These are phyloP conservation scores for Ormyrus thymus DNA, from an alignment of 2,888 invertebrate species.

Conservation along the genomic window DNA sequence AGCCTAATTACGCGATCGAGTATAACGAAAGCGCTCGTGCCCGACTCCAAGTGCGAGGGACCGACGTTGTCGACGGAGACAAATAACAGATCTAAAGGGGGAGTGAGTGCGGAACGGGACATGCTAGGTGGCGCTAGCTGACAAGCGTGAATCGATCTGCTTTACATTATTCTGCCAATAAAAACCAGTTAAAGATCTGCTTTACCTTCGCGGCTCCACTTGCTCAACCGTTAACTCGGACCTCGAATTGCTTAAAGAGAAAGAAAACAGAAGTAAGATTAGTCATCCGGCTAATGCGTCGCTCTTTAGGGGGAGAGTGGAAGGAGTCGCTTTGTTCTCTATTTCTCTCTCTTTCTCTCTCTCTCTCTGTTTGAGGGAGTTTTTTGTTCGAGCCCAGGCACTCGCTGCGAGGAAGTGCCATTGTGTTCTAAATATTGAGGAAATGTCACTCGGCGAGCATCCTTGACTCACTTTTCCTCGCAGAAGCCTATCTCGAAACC, in stretches of 20 bases:
- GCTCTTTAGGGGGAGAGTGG: background rate
- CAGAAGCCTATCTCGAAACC: constrained; percentile 57
- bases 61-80: constrained; percentile 32
- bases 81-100: background rate
- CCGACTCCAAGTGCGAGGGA: background rate
- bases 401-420: background rate
- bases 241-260: constrained; percentile 67
- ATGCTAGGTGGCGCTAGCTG: constrained; percentile 64
- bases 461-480: constrained; percentile 63
- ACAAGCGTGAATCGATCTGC: constrained; percentile 44
- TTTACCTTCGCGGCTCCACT: constrained; percentile 73
- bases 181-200: too few species aligned
- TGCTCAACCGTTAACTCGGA: constrained; percentile 71
- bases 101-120: constrained; percentile 1
- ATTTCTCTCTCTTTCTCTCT: too few species aligned
- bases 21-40: too few species aligned
- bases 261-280: constrained; percentile 60
- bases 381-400: background rate
- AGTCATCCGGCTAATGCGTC: constrained; percentile 23
- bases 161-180: too few species aligned
- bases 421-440: constrained; percentile 1
- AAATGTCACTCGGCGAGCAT: constrained; percentile 52
- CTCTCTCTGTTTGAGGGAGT: background rate
- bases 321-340: too few species aligned
- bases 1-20: too few species aligned